A percentile compares a stretch with the other conserved stretches of the same genome.
These are phyloP conservation scores for Danio jaintianensis DNA, from an alignment of 2,797 vertebrate genomes.

Conservation along the genomic window DNA sequence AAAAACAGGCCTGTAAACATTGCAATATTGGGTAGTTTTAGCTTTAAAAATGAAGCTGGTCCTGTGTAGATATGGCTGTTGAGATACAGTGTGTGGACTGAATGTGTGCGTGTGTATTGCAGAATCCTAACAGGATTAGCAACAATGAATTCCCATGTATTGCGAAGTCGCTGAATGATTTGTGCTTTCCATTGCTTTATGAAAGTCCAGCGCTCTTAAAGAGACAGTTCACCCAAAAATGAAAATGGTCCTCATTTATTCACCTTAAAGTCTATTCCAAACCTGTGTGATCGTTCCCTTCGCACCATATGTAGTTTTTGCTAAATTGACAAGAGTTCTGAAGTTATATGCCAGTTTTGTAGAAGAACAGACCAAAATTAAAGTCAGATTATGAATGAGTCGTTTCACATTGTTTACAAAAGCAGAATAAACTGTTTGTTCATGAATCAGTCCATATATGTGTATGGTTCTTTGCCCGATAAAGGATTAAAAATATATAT, in stretches of 20 bases:
- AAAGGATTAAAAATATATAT: not conserved
- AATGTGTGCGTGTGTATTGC: not conserved
- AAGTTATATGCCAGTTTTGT: not conserved
- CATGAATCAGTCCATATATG: not conserved
- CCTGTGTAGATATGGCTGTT: conserved; percentile 7
- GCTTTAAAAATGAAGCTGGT: conserved; percentile 38
- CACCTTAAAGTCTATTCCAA: not conserved
- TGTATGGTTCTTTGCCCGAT: too few species aligned
- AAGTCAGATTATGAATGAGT: not conserved
- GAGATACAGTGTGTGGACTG: not conserved
- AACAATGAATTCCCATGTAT: not conserved
- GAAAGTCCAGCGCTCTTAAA: conserved; percentile 14
- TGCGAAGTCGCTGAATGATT: conserved; percentile 9
- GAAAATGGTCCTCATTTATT: not conserved
- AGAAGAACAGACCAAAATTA: not conserved
- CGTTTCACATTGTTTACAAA: not conserved
- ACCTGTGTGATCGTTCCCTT: not conserved
- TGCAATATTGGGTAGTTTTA: not conserved
- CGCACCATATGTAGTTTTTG: too few species aligned
- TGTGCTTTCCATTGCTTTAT: conserved; percentile 1
- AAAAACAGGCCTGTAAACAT: conserved; percentile 49
- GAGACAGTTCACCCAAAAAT: conserved; percentile 1
- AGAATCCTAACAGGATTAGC: conserved; percentile 8
- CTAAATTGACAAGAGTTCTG: not conserved
- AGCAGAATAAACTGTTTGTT: not conserved